Conservation (phyloP, 2,797 vertebrate genomes). For the Lacerta agilis region DNA sequence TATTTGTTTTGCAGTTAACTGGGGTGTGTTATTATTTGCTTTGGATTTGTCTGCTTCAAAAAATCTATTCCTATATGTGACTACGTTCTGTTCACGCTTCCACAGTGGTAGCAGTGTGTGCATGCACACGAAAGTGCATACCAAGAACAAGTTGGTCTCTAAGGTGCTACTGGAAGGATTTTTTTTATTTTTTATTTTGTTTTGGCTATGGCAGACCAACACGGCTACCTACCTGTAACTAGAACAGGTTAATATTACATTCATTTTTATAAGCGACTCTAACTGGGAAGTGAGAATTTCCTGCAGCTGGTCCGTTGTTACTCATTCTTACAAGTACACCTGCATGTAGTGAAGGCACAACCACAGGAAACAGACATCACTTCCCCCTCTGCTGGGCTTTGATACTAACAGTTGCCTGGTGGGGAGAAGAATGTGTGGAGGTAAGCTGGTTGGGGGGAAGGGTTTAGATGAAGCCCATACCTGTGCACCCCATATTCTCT, state of each 20-base stretch:
- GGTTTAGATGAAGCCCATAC: not conserved
- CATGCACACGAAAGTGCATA: too few species aligned
- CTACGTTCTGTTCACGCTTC: too few species aligned
- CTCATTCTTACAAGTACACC: not conserved
- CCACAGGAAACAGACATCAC: not conserved
- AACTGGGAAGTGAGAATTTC: not conserved
- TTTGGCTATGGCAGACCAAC: too few species aligned
- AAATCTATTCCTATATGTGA: too few species aligned
- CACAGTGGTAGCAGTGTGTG: not conserved
- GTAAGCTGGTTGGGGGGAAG: too few species aligned
- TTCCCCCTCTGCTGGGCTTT: not conserved
- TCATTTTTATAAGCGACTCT: not conserved
- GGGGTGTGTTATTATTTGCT: too few species aligned
- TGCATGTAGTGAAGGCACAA: not conserved
- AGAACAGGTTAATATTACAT: not conserved
- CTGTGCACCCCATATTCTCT: not conserved
- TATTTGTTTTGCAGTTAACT: too few species aligned
- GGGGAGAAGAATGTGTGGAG: not conserved
- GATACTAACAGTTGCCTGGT: not conserved
- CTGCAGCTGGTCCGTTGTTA: not conserved
- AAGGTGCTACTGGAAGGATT: too few species aligned
- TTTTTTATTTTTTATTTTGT: too few species aligned
- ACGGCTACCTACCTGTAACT: too few species aligned
- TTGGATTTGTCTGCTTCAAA: not conserved
- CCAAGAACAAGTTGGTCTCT: too few species aligned